phyloP scores from a whole-genome alignment of 1,140 invertebrate genomes.

The Leptestheria dahalacensis region DNA sequence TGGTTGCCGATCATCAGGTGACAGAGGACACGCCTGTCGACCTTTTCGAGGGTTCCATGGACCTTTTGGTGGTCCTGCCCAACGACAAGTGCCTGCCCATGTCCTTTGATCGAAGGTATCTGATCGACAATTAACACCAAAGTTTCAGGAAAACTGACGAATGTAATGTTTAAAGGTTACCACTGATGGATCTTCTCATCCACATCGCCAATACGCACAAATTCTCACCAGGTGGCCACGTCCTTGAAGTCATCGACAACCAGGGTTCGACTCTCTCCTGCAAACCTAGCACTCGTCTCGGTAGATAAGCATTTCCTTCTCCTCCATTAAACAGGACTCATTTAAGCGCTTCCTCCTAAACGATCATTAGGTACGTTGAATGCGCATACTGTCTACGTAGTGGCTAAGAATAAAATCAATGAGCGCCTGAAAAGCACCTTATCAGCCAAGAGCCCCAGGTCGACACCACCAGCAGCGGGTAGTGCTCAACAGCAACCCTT shows the following conservation, averaged over 20 bases:
- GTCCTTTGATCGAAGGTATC: conserved; percentile 54
- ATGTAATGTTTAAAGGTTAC: conserved; percentile 52
- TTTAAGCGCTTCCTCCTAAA: no score
- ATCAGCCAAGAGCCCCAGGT: no score
- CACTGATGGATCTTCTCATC: conserved; percentile 68
- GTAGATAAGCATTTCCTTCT: conserved; percentile 29
- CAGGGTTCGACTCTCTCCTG: conserved; percentile 43
- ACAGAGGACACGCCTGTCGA: conserved; percentile 58
- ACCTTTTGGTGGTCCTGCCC: conserved; percentile 50
- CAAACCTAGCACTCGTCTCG: conserved; percentile 66
- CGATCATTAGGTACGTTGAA: conserved; percentile 37
- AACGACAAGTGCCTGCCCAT: conserved; percentile 42
- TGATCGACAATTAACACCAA: no score
- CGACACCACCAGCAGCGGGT: no score
- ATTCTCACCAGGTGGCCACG: conserved; percentile 50
- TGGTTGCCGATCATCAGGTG: conserved; percentile 25
- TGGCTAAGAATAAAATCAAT: conserved; percentile 36
- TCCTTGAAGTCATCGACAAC: conserved; percentile 48
- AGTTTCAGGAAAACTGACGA: background rate
- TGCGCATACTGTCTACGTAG: conserved; percentile 38
- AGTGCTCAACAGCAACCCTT: conserved; percentile 19
- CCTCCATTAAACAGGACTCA: no score
- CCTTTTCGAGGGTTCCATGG: conserved; percentile 57
- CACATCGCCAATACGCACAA: conserved; percentile 56
- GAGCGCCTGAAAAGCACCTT: background rate